phyloP scores from a whole-genome alignment of 2,888 invertebrate species.

The Pachycephus smyrnensis region DNA sequence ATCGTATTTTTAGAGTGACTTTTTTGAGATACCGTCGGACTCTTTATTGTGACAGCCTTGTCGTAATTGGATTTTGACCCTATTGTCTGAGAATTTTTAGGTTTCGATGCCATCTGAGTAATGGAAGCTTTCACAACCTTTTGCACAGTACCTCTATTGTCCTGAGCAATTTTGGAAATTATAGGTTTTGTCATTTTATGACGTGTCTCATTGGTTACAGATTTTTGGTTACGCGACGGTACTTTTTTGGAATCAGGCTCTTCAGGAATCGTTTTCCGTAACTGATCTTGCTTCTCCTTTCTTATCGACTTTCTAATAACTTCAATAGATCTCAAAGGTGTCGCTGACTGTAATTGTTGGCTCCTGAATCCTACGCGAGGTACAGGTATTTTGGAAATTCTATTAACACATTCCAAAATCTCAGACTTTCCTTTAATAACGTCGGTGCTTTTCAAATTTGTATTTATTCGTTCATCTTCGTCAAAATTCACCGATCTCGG shows the following conservation, averaged over 20 bases:
- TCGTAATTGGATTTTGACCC: background rate
- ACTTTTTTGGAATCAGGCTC: background rate
- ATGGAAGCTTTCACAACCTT: background rate
- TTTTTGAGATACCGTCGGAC: background rate
- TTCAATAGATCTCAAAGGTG: constrained; percentile 46
- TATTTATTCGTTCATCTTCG: background rate
- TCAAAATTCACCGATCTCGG: constrained; percentile 1
- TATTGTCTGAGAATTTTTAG: background rate
- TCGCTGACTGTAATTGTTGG: constrained; percentile 21
- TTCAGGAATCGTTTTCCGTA: background rate
- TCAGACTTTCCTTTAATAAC: background rate
- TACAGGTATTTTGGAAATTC: background rate
- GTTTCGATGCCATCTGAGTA: background rate
- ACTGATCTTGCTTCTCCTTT: background rate
- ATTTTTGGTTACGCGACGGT: background rate
- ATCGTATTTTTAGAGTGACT: background rate
- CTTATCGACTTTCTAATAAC: constrained; percentile 48
- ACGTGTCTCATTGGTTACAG: background rate
- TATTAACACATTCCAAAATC: background rate
- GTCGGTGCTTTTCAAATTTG: background rate
- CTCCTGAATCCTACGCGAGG: constrained; percentile 7
- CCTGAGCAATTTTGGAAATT: constrained; percentile 11
- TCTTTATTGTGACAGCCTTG: background rate
- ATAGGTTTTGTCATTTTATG: background rate
- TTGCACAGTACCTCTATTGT: constrained; percentile 15